A percentile compares a stretch with the other conserved stretches of the same genome.
These are phyloP conservation scores for Listrodromus nycthemerus DNA, from an alignment of 2,888 invertebrate genomes.

Conservation along the genomic window DNA sequence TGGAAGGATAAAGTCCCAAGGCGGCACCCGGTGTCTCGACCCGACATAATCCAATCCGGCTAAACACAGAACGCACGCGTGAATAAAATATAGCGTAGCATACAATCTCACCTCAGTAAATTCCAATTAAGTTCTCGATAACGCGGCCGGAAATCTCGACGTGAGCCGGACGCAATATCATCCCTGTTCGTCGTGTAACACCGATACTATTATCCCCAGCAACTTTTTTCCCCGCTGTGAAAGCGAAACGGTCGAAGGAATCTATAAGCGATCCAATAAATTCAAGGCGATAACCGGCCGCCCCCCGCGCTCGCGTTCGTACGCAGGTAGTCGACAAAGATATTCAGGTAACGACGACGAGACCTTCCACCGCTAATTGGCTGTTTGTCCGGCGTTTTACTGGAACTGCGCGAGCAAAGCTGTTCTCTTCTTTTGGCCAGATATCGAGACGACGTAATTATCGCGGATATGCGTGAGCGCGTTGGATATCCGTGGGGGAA, in stretches of 20 bases:
- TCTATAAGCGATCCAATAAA: slow-evolving; percentile 15
- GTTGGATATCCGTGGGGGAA: neutral
- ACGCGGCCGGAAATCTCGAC: too few relatives aligned
- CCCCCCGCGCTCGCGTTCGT: neutral
- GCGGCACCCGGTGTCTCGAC: neutral
- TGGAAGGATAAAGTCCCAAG: neutral
- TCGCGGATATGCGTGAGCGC: neutral
- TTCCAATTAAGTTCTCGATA: neutral
- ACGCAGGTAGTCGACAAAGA: slow-evolving; percentile 16
- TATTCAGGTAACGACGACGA: neutral
- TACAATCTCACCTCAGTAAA: neutral
- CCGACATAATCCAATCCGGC: neutral
- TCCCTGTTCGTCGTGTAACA: neutral
- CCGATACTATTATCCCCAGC: neutral
- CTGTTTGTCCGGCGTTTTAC: slow-evolving; percentile 3
- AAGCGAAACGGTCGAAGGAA: neutral
- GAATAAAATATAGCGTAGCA: neutral
- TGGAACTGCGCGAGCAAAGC: neutral
- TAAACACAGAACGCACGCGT: neutral
- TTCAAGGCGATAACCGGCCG: slow-evolving; percentile 7
- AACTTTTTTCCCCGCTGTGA: neutral
- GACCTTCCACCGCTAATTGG: slow-evolving; percentile 23
- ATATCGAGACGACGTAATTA: neutral
- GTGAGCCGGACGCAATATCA: neutral
- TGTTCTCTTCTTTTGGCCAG: neutral